Base-by-base conservation (phyloP, 2,797 vertebrate species). In the Trachops cirrhosus region DNA sequence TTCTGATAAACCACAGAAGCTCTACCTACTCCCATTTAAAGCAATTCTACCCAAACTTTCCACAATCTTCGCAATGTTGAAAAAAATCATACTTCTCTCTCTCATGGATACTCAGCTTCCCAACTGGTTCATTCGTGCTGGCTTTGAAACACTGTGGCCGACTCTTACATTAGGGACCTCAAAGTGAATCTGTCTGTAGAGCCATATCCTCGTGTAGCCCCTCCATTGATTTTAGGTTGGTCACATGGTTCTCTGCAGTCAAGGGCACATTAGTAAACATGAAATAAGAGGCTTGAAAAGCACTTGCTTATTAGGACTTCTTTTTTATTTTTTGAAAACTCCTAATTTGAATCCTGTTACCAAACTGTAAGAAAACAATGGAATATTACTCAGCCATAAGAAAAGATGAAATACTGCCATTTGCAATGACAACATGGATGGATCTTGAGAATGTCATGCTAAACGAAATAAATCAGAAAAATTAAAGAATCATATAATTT, bases 161-260 rank as follows among this genome's bases (percentile, higher is more conserved):
- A 64, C 6, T 26, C 0, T 48, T 22, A 22, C 4, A 0, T 54
- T 24, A 3, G 6, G 11, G 4, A 1, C 26, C 1, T 50, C 48
- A 7, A n/a, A 50, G 9, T 11, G 54, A 79, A 41, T 16, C 19
- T 14, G 12, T 32, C 41, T 26, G 29, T 15, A 46, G 19, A 73
- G 18, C 15, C 62, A 89, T 10, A 5, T 2, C 1, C 19, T 41
- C 29, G 0, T 44, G 16, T 1, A 52, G 6, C 8, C 2, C 9
- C 12, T 10, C 48, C 34, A 34, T 3, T 70, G 12, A 3, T 9
- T 39, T 32, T 7, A 34, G 10, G 2, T 26, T 48, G 10, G 19
- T 29, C 15, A 18, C 9, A 37, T 39, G 26, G 26, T 39, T 50
- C 54, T 0, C 15, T 88, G 78, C 68, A 29, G 22, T 46, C 21